Percentiles rank a stretch among this genome's conserved stretches.
Conservation (phyloP, 2,888 invertebrate species). For the Drosophila vallismaia region DNA sequence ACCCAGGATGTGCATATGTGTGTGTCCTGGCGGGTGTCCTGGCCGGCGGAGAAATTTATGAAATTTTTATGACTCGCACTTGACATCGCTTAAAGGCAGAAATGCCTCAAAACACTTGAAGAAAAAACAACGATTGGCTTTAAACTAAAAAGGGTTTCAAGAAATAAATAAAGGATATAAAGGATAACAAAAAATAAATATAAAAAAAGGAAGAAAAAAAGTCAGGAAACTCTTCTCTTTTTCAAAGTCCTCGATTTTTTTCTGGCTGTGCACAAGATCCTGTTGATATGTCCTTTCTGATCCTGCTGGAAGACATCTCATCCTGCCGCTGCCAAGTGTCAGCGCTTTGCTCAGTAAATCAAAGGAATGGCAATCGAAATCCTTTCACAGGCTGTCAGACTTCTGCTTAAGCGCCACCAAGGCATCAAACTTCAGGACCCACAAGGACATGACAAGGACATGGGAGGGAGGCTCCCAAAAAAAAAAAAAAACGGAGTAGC, state of each 20-base stretch:
- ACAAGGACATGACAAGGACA: conserved; percentile 13
- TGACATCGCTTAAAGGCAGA: conserved; percentile 26
- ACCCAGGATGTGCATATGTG: conserved; percentile 6
- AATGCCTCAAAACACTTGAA: neutral
- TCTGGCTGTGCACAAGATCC: neutral
- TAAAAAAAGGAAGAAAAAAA: neutral
- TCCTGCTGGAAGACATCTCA: neutral
- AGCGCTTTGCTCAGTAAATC: conserved; percentile 26
- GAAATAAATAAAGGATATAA: neutral
- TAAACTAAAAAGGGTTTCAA: neutral
- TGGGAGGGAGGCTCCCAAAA: conserved; percentile 5
- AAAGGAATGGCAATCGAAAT: conserved; percentile 43
- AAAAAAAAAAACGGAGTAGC: conserved; percentile 6
- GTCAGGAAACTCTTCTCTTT: neutral
- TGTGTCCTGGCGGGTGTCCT: conserved; percentile 7
- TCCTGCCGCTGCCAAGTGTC: conserved; percentile 7
- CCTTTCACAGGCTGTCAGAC: conserved; percentile 52
- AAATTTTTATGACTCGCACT: conserved; percentile 46
- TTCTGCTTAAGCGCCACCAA: conserved; percentile 43
- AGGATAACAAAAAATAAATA: neutral
- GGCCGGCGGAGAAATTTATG: conserved; percentile 31
- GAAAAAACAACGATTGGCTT: neutral
- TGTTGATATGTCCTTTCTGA: conserved; percentile 1
- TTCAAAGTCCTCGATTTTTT: neutral
- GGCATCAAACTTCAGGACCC: conserved; percentile 37